Conservation (phyloP, 2,113 vertebrate genomes). For the Xiphophorus hellerii region DNA sequence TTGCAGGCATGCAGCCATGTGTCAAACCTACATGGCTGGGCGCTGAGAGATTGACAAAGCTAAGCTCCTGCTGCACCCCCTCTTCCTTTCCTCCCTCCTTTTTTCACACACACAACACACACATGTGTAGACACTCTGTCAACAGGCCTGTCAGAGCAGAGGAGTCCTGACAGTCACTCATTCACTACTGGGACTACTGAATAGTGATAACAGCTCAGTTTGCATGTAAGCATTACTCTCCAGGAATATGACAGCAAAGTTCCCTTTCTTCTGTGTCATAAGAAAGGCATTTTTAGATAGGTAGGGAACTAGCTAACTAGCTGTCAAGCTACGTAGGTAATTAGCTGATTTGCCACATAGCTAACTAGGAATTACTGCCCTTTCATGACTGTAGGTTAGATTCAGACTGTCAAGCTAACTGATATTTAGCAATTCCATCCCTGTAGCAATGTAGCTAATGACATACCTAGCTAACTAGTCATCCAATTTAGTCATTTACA, state of each 20-base stretch:
- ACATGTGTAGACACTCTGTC: conserved; percentile 63
- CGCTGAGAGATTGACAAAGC: conserved; percentile 55
- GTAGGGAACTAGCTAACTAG: too few relatives aligned
- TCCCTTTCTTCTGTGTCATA: neutral
- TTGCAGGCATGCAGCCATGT: conserved; percentile 49
- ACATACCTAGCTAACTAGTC: too few relatives aligned
- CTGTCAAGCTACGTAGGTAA: too few relatives aligned
- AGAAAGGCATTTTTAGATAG: too few relatives aligned
- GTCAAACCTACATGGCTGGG: conserved; percentile 31
- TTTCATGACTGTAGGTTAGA: too few relatives aligned
- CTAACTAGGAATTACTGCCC: too few relatives aligned
- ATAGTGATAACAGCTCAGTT: conserved; percentile 61
- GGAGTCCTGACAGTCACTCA: conserved; percentile 60
- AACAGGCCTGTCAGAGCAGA: conserved; percentile 54
- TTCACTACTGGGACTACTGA: conserved; percentile 49
- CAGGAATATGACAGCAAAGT: conserved; percentile 42
- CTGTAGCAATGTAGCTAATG: too few relatives aligned
- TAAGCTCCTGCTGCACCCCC: neutral
- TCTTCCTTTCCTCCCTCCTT: neutral
- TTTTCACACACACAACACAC: neutral
- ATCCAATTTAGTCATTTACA: neutral
- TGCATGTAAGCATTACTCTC: conserved; percentile 60
- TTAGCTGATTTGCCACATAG: too few relatives aligned
- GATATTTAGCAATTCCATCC: too few relatives aligned
- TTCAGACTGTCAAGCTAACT: too few relatives aligned